Percentiles rank a stretch among this genome's conserved stretches.
phyloP scores from a whole-genome alignment of 2,888 invertebrate genomes.

The Oscheius sp. region DNA sequence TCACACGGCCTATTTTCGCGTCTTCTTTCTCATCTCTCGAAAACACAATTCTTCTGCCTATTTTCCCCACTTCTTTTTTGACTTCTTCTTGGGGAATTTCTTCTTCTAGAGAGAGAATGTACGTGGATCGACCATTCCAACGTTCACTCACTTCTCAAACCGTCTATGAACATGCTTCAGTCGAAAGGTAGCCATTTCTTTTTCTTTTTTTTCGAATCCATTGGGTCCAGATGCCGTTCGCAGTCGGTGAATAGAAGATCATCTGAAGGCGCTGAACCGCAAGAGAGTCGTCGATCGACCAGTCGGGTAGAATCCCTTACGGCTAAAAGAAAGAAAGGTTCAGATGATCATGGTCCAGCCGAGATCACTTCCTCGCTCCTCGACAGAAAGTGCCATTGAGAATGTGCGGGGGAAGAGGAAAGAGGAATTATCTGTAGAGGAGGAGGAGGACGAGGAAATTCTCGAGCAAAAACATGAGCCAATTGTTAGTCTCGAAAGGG shows the following conservation, averaged over 20 bases:
- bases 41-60: too few species aligned
- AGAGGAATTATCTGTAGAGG: not conserved
- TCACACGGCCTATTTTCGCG: too few species aligned
- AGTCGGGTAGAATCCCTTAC: not conserved
- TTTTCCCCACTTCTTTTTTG: too few species aligned
- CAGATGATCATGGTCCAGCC: conserved; percentile 12
- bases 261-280: conserved; percentile 11
- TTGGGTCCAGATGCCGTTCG: not conserved
- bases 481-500: not conserved
- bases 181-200: not conserved
- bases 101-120: too few species aligned
- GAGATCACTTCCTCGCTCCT: not conserved
- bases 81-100: too few species aligned
- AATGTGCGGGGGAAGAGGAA: not conserved
- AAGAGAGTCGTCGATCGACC: not conserved
- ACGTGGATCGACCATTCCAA: not conserved
- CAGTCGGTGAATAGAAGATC: conserved; percentile 8
- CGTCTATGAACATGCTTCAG: not conserved
- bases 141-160: not conserved
- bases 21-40: too few species aligned
- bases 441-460: not conserved
- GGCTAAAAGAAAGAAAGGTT: not conserved
- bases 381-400: not conserved
- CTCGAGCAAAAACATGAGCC: not conserved
- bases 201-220: not conserved